Percentiles rank a stretch among this genome's conserved stretches.
phyloP scores from a whole-genome alignment of 1,140 invertebrate genomes.

The Notospermus geniculatus region DNA sequence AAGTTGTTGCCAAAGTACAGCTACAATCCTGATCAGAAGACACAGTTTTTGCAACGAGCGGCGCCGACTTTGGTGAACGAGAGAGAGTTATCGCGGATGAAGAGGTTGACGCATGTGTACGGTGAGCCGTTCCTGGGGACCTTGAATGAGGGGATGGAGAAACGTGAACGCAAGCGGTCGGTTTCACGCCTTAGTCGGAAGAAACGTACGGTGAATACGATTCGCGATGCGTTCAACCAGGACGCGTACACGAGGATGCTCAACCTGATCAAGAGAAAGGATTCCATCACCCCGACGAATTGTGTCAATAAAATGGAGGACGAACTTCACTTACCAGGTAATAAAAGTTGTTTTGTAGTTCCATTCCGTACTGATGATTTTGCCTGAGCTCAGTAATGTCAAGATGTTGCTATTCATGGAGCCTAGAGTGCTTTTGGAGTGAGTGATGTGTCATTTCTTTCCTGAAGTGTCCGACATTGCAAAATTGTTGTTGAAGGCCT shows the following conservation, averaged over 20 bases:
- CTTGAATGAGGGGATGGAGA: constrained; percentile 22
- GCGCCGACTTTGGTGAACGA: constrained; percentile 20
- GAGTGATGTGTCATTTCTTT: too few species aligned
- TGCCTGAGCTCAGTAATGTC: too few species aligned
- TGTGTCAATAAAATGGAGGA: constrained; percentile 10
- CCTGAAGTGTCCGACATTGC: too few species aligned
- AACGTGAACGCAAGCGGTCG: constrained; percentile 32
- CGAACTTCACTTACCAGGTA: constrained; percentile 17
- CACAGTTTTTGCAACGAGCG: too few species aligned
- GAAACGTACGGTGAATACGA: not conserved
- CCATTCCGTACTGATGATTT: too few species aligned
- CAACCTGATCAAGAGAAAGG: constrained; percentile 1
- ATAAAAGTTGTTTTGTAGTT: too few species aligned
- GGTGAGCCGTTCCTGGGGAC: constrained; percentile 15
- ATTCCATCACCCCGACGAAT: constrained; percentile 8
- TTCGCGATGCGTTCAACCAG: not conserved
- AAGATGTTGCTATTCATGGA: too few species aligned
- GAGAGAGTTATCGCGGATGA: constrained; percentile 15
- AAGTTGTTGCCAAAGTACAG: too few species aligned
- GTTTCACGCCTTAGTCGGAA: constrained; percentile 30
- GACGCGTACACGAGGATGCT: not conserved
- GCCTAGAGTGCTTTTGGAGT: too few species aligned
- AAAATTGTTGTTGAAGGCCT: too few species aligned
- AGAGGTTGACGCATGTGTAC: constrained; percentile 15
- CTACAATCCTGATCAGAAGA: too few species aligned